These are phyloP conservation scores for Dinothrombium tinctorium DNA, from an alignment of 1,140 invertebrate species.

Conservation along the genomic window DNA sequence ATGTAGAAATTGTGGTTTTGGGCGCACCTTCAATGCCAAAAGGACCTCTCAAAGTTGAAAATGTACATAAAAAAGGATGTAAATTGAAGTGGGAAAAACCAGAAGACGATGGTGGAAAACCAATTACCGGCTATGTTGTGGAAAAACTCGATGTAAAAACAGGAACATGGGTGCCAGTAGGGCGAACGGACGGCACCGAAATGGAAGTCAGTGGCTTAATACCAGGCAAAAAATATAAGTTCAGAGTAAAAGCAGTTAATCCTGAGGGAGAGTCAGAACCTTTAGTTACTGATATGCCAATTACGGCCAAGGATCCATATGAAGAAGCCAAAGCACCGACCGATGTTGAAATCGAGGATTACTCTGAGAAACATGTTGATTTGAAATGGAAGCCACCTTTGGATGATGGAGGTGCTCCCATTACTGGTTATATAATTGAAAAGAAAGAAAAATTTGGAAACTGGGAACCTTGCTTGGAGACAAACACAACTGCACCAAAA, in stretches of 20 bases:
- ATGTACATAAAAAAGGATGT: constrained; percentile 80
- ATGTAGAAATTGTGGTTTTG: constrained; percentile 58
- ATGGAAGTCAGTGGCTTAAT: constrained; percentile 55
- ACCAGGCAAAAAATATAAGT: constrained; percentile 85
- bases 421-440: constrained; percentile 67
- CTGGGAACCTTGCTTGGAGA: constrained; percentile 71
- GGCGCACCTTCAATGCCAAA: constrained; percentile 18
- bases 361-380: constrained; percentile 84
- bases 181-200: constrained; percentile 71
- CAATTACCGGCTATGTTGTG: constrained; percentile 77
- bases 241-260: constrained; percentile 90
- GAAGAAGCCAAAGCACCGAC: constrained; percentile 72
- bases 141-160: constrained; percentile 78
- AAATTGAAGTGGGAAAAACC: constrained; percentile 81
- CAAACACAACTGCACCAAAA: constrained; percentile 48
- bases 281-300: constrained; percentile 60
- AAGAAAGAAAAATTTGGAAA: constrained; percentile 77
- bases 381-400: constrained; percentile 57
- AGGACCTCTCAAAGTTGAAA: constrained; percentile 40
- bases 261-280: constrained; percentile 88
- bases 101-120: constrained; percentile 81
- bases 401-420: constrained; percentile 58
- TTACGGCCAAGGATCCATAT: constrained; percentile 84
- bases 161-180: constrained; percentile 62
- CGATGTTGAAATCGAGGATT: constrained; percentile 65